Conservation (phyloP, 2,113 vertebrate genomes). For the Hiodon tergisus region DNA sequence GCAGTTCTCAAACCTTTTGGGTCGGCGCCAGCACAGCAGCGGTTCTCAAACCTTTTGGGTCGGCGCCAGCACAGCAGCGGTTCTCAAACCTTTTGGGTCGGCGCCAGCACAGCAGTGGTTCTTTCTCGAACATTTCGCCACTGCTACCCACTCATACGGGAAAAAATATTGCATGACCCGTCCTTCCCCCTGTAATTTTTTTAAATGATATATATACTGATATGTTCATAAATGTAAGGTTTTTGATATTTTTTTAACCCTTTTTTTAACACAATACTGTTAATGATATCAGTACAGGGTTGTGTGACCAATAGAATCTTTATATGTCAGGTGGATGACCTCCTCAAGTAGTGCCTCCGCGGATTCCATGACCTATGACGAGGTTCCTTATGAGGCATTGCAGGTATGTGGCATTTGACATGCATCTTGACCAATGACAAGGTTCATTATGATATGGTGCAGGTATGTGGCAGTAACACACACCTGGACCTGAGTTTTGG, state of each 20-base stretch:
- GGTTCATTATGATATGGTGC: no score
- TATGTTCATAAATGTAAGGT: no score
- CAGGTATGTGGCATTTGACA: constrained; percentile 59
- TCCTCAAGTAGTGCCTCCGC: constrained; percentile 69
- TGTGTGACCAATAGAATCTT: neutral
- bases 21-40: neutral
- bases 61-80: no score
- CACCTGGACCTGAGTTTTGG: no score
- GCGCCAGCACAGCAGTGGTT: no score
- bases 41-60: neutral
- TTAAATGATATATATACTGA: no score
- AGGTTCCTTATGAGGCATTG: constrained; percentile 87
- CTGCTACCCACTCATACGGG: no score
- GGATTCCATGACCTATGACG: constrained; percentile 78
- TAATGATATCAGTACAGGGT: neutral
- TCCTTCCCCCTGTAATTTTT: neutral
- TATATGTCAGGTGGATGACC: constrained; percentile 76
- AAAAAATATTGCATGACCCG: no score
- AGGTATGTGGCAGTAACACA: no score
- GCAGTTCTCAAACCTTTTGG: neutral
- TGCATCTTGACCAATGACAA: neutral
- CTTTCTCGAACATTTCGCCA: no score
- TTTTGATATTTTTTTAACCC: no score
- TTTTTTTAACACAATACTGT: neutral
- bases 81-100: no score